Conservation (phyloP, 1,140 invertebrate species). For the Nixonia krombeini region DNA sequence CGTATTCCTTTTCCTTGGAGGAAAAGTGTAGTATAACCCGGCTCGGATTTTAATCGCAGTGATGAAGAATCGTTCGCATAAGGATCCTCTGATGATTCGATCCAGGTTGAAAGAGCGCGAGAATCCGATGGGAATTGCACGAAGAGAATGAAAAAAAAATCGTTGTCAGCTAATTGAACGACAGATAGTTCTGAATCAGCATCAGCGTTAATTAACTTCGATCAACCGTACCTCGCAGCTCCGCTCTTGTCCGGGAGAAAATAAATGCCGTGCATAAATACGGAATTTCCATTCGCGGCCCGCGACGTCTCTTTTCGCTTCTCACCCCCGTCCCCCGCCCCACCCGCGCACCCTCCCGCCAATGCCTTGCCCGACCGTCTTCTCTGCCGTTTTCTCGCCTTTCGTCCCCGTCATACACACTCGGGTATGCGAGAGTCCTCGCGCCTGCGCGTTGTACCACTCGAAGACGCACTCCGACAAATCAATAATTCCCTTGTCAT, state of each 20-base stretch:
- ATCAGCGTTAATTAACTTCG: constrained; percentile 59
- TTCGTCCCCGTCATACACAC: constrained; percentile 7
- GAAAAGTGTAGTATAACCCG: no score
- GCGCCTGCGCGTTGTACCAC: neutral
- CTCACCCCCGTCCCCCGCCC: constrained; percentile 1
- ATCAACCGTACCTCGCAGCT: constrained; percentile 40
- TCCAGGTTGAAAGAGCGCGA: no score
- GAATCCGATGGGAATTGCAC: no score
- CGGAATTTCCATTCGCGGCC: constrained; percentile 37
- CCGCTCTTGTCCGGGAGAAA: constrained; percentile 36
- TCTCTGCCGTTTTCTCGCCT: constrained; percentile 6
- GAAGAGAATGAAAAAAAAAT: constrained; percentile 17
- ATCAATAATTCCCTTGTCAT: no score
- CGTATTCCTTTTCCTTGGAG: no score
- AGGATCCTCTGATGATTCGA: no score
- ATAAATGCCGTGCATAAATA: constrained; percentile 60
- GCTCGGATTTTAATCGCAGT: no score
- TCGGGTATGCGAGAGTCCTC: constrained; percentile 17
- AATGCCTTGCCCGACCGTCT: no score
- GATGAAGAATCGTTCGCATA: no score
- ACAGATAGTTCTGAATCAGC: constrained; percentile 31
- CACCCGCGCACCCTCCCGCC: neutral
- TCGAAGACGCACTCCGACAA: constrained; percentile 9
- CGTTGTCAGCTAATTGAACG: constrained; percentile 17
- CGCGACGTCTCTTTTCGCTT: neutral